A percentile compares a stretch with the other conserved stretches of the same genome.
Conservation (phyloP, 2,888 invertebrate species). For the Tetheella fluctuosa region DNA sequence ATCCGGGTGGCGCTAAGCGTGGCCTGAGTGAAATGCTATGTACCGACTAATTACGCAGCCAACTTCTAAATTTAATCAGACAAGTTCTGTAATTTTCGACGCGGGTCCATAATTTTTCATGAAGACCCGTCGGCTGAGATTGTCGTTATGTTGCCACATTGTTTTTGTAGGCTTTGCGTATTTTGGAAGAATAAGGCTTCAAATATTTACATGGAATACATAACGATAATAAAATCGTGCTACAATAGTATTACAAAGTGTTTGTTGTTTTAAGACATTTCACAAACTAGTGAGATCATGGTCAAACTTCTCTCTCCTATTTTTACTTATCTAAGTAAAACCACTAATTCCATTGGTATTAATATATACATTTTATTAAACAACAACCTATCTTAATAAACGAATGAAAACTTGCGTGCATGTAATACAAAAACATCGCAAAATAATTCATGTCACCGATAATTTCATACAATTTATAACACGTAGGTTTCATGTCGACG, state of each 20-base stretch:
- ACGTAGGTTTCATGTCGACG: conserved; percentile 34
- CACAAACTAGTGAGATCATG: too few relatives aligned
- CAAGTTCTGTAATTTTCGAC: conserved; percentile 75
- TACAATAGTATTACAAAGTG: too few relatives aligned
- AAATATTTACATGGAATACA: too few relatives aligned
- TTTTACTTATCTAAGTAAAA: too few relatives aligned
- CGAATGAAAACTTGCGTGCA: not conserved
- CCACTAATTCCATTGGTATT: too few relatives aligned
- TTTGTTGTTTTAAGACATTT: too few relatives aligned
- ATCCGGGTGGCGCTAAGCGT: conserved; percentile 55
- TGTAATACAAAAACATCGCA: not conserved
- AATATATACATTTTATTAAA: not conserved
- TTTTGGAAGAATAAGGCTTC: not conserved
- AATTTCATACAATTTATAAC: conserved; percentile 37
- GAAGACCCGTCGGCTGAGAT: conserved; percentile 42
- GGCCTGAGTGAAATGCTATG: conserved; percentile 81
- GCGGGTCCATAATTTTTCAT: conserved; percentile 77
- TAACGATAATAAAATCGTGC: too few relatives aligned
- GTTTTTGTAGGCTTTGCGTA: not conserved
- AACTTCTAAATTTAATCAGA: conserved; percentile 83
- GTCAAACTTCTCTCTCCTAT: too few relatives aligned
- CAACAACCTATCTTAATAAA: not conserved
- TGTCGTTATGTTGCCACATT: conserved; percentile 20
- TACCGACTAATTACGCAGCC: conserved; percentile 72
- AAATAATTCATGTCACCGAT: conserved; percentile 14